These are phyloP conservation scores for Phlogophora meticulosa DNA, from an alignment of 2,888 invertebrate species.

Conservation along the genomic window DNA sequence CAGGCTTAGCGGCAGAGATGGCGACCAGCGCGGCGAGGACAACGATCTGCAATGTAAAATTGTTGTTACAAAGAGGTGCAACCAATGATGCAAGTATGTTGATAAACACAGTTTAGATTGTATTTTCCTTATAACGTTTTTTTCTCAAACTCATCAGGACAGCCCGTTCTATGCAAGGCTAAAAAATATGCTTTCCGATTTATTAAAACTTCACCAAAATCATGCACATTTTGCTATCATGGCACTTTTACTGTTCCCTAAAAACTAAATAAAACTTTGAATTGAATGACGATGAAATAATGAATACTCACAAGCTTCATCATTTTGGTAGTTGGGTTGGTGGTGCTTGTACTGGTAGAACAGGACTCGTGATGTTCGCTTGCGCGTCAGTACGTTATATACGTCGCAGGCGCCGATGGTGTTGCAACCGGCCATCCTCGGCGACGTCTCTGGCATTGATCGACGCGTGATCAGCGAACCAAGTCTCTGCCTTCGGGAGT, in stretches of 20 bases:
- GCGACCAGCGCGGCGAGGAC: slow-evolving; percentile 82
- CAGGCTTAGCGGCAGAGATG: slow-evolving; percentile 82
- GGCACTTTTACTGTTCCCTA: slow-evolving; percentile 6
- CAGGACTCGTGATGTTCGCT: slow-evolving; percentile 76
- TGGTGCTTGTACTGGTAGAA: slow-evolving; percentile 75
- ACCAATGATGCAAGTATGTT: background rate
- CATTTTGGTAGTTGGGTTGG: slow-evolving; percentile 80
- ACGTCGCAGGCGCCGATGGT: slow-evolving; percentile 68
- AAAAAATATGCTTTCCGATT: background rate
- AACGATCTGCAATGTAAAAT: slow-evolving; percentile 75
- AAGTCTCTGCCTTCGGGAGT: slow-evolving; percentile 70
- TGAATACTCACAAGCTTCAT: slow-evolving; percentile 85
- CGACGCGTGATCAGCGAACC: slow-evolving; percentile 83
- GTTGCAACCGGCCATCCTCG: slow-evolving; percentile 77
- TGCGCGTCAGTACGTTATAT: slow-evolving; percentile 78
- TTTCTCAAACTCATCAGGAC: background rate
- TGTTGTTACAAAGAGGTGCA: background rate
- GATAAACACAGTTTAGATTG: background rate
- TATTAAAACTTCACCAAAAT: background rate
- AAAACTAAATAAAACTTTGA: background rate
- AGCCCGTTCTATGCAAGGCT: background rate
- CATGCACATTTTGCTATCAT: background rate
- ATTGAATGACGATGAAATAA: background rate
- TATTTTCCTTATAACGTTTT: slow-evolving; percentile 9
- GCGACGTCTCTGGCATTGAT: slow-evolving; percentile 85